Evolutionary conservation across 2,888 invertebrate species (phyloP).

Genomic region (Eledona agricola): DNA sequence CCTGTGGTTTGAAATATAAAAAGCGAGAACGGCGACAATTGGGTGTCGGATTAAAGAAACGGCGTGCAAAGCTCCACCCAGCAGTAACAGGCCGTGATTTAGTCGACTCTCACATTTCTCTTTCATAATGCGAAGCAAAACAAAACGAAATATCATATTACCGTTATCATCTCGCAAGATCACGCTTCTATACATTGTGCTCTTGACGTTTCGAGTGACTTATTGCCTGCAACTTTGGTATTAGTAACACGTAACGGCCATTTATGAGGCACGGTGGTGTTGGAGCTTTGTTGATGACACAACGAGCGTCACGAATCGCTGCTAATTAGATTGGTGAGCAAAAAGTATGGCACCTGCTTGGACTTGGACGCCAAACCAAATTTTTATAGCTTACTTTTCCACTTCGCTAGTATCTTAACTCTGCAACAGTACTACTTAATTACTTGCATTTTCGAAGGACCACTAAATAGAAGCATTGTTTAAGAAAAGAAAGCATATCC

Average conservation of each 20-base stretch:
- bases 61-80: slow-evolving; percentile 8
- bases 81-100: slow-evolving; percentile 13
- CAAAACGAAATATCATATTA: slow-evolving; percentile 37
- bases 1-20: too few relatives aligned
- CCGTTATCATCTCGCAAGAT: slow-evolving; percentile 35
- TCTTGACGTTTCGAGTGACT: slow-evolving; percentile 35
- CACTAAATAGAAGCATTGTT: too few relatives aligned
- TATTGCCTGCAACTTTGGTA: slow-evolving; percentile 34
- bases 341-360: too few relatives aligned
- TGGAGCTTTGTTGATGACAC: slow-evolving; percentile 25
- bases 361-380: too few relatives aligned
- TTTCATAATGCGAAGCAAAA: slow-evolving; percentile 20
- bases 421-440: too few relatives aligned
- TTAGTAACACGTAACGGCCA: slow-evolving; percentile 34
- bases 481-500: too few relatives aligned
- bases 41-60: too few relatives aligned
- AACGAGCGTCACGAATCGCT: slow-evolving; percentile 19
- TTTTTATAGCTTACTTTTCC: too few relatives aligned
- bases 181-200: slow-evolving; percentile 36
- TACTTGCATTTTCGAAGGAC: too few relatives aligned
- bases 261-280: slow-evolving; percentile 33
- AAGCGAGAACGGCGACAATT: too few relatives aligned
- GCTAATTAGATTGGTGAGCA: slow-evolving; percentile 31
- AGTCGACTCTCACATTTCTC: slow-evolving; percentile 13
- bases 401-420: too few relatives aligned